Percentiles rank a stretch among this genome's conserved stretches.
These are phyloP conservation scores for Trinorchestia longiramus DNA, from an alignment of 1,140 invertebrate species.

Conservation along the genomic window DNA sequence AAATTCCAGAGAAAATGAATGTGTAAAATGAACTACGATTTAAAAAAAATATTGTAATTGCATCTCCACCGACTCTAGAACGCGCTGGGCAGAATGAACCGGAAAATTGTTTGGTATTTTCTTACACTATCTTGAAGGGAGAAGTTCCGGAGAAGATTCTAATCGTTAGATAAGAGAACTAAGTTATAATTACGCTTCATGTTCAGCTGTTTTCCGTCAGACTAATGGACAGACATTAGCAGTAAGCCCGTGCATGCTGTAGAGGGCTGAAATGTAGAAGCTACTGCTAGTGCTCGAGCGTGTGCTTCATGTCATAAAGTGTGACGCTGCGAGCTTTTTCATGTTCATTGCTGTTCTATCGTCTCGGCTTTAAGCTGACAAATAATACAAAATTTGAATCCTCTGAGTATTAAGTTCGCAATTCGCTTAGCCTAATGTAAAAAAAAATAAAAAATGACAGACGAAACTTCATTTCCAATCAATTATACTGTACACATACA, in stretches of 20 bases:
- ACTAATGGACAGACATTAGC: neutral
- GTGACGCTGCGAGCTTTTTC: neutral
- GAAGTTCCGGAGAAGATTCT: neutral
- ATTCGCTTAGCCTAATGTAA: no score
- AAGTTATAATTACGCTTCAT: neutral
- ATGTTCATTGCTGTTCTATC: neutral
- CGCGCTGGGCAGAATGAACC: neutral
- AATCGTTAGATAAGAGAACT: neutral
- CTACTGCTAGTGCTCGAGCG: neutral
- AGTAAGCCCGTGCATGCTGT: neutral
- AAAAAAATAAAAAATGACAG: no score
- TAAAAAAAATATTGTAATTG: no score
- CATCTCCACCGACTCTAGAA: neutral
- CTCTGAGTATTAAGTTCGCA: neutral
- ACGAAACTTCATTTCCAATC: no score
- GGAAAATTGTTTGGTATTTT: neutral
- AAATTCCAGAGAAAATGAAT: no score
- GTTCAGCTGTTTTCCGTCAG: neutral
- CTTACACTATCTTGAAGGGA: neutral
- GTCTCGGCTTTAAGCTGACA: neutral
- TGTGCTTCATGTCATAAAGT: neutral
- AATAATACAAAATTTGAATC: neutral
- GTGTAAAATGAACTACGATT: no score
- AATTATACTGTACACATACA: no score
- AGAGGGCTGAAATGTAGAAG: neutral